Evolutionary conservation across 2,113 vertebrate genomes (phyloP).

Genomic region (Hiodon tergisus): DNA sequence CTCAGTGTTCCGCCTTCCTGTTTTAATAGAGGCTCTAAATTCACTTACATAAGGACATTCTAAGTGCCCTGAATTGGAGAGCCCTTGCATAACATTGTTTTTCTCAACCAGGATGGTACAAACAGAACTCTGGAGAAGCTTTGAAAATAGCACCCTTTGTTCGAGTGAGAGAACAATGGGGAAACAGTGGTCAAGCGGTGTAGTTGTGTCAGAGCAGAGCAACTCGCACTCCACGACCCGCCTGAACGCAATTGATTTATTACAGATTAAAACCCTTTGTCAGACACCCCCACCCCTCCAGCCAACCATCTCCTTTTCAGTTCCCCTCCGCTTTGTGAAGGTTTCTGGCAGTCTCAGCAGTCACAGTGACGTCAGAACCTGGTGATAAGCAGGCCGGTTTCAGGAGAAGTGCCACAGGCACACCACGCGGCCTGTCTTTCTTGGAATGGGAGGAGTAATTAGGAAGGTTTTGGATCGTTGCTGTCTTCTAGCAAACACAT

Average conservation of each 20-base stretch:
- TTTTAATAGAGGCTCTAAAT: background rate
- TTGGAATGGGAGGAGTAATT: slow-evolving; percentile 46
- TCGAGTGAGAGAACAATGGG: slow-evolving; percentile 34
- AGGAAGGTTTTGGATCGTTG: slow-evolving; percentile 38
- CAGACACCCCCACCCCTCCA: background rate
- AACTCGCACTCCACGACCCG: background rate
- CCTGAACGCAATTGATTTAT: background rate
- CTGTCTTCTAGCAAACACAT: slow-evolving; percentile 56
- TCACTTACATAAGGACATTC: background rate
- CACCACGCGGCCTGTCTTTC: slow-evolving; percentile 48
- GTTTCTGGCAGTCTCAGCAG: background rate
- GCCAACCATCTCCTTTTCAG: background rate
- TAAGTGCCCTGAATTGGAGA: background rate
- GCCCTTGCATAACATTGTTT: slow-evolving; percentile 33
- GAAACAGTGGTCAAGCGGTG: slow-evolving; percentile 19
- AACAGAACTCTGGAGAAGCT: slow-evolving; percentile 19
- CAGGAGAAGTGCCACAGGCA: slow-evolving; percentile 40
- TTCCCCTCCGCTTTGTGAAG: background rate
- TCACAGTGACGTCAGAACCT: slow-evolving; percentile 35
- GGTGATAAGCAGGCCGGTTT: slow-evolving; percentile 35
- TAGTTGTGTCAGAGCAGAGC: slow-evolving; percentile 25
- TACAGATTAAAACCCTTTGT: background rate
- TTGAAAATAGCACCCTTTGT: slow-evolving; percentile 35
- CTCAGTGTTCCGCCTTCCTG: slow-evolving; percentile 1
- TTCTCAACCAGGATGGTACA: slow-evolving; percentile 23